Percentiles rank a stretch among this genome's conserved stretches.
These are phyloP conservation scores for Ciconia boyciana DNA, from an alignment of 2,113 vertebrate species.

Conservation along the genomic window DNA sequence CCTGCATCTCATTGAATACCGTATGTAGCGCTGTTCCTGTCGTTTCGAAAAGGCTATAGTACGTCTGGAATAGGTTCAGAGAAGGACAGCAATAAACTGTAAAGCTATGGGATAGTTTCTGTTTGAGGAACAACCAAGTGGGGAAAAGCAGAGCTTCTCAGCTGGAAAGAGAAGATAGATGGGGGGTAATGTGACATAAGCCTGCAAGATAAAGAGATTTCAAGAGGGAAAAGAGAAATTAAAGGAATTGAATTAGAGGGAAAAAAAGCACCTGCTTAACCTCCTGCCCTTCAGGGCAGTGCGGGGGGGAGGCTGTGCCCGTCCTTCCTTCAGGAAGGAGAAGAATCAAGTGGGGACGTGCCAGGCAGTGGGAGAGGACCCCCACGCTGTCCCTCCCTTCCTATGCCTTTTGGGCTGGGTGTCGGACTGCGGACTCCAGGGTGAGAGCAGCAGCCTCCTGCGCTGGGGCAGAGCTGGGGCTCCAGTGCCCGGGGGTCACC, in stretches of 20 bases:
- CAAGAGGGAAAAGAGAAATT: background rate
- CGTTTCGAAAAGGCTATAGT: background rate
- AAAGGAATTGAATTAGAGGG: background rate
- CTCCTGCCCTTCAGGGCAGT: too few relatives aligned
- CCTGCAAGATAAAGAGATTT: background rate
- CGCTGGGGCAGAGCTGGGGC: background rate
- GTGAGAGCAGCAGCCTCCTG: background rate
- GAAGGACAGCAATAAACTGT: background rate
- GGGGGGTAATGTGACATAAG: background rate
- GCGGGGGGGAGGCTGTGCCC: background rate
- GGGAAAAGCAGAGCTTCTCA: background rate
- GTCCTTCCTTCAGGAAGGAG: background rate
- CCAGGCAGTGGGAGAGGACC: background rate
- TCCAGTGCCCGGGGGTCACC: background rate
- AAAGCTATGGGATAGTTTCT: background rate
- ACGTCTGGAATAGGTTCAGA: background rate
- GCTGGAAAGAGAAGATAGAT: background rate
- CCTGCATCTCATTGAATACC: background rate
- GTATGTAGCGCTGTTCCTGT: accelerated
- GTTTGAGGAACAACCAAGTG: background rate
- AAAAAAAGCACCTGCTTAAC: background rate
- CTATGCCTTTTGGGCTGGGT: accelerated
- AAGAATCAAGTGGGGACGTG: background rate
- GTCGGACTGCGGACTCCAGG: accelerated
- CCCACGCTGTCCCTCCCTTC: accelerated